phyloP scores from a whole-genome alignment of 2,888 invertebrate species.

The Tenthredo notha region DNA sequence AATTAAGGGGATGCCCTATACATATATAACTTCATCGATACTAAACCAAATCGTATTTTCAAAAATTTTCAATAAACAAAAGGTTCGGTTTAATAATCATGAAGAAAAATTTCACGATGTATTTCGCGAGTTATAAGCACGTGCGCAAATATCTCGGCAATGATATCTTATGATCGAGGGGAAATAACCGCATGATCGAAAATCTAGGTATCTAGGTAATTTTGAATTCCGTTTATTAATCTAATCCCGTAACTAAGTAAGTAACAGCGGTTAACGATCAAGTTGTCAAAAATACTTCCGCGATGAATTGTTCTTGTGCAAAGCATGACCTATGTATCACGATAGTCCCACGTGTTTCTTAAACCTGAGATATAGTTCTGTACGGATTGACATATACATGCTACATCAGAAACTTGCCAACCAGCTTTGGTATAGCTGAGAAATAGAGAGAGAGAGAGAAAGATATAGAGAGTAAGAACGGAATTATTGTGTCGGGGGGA shows the following conservation, averaged over 20 bases:
- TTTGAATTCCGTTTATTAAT: neutral
- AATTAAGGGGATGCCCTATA: neutral
- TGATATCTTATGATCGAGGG: neutral
- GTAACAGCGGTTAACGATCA: neutral
- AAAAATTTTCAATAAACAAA: no score
- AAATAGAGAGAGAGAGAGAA: neutral
- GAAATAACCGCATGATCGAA: neutral
- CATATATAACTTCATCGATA: neutral
- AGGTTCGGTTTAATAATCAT: no score
- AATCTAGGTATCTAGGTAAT: neutral
- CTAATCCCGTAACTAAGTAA: neutral
- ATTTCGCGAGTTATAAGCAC: no score
- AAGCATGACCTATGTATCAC: neutral
- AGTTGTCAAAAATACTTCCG: neutral
- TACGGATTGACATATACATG: neutral
- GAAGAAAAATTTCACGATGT: no score
- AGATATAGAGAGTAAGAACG: constrained; percentile 1
- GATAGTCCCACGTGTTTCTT: neutral
- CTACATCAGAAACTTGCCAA: neutral
- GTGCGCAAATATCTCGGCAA: no score
- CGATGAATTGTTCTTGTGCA: neutral
- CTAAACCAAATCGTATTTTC: no score
- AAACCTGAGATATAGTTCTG: neutral
- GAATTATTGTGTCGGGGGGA: constrained; percentile 27
- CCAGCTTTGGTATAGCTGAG: neutral